Base-by-base conservation (phyloP, 2,888 invertebrate species). In the Pedicia rivosa region DNA sequence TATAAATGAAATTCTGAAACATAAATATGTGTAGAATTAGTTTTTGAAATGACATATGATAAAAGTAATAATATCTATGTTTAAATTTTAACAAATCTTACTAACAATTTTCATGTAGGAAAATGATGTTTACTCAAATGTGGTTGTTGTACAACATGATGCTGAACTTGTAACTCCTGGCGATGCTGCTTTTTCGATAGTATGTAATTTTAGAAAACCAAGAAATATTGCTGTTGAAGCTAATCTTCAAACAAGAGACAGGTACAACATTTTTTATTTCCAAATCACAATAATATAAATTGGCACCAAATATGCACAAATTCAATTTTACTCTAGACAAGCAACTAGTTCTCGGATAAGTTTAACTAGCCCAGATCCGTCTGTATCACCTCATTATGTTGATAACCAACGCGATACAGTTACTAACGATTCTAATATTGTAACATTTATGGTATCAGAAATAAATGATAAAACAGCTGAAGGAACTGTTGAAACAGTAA, bases 61-160 rank as follows among this genome's bases (percentile, higher is more conserved):
- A n/a, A n/a, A n/a, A n/a, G 3, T 19, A 10, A 31, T 15, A 14
- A 26, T 20, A 12, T 30, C 7, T 36, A 36, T 39, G 14, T 16
- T 15, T 6, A 29, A 29, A 10, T 10, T 29, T 32, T 12, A 24
- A 16, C 7, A 40, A 63, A n/a, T n/a, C n/a, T n/a, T n/a, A n/a
- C n/a, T n/a, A n/a, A n/a, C n/a, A n/a, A n/a, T n/a, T n/a, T 20
- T 24, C n/a, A 4, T 24, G 24, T 24, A 24, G 24, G 62, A 68
- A 39, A 67, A 65, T 10, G 66, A 70, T 27, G 59, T 68, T 4
- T 74, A 67, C 49, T 66, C 66, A 1, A 74, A 74, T 46, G 66
- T 72, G 30, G 62, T 76, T 16, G 67, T 76, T 3, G 60, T 76
- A 34, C 75, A 76, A 51, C 71, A 75, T 46, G 75, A 76, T 54